phyloP scores from a whole-genome alignment of 1,140 invertebrate species.

The Chymomyza costata region DNA sequence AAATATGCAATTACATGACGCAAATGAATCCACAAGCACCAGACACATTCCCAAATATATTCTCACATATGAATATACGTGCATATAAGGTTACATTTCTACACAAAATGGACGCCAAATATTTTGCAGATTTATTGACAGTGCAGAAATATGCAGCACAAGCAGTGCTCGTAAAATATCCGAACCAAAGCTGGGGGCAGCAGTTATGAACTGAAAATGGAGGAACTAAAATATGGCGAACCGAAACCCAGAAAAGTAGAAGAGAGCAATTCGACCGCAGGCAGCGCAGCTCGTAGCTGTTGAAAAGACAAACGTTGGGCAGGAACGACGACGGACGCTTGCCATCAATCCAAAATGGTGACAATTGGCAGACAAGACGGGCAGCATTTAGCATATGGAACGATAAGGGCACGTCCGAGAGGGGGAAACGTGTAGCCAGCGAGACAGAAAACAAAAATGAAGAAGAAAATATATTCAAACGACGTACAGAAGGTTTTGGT shows the following conservation, averaged over 20 bases:
- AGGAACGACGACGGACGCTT: not conserved
- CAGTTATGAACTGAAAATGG: constrained; percentile 31
- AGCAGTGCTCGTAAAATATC: constrained; percentile 15
- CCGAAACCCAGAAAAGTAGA: constrained; percentile 19
- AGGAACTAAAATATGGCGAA: constrained; percentile 28
- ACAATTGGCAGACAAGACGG: constrained; percentile 53
- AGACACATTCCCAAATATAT: not conserved
- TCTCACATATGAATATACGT: not conserved
- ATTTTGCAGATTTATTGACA: constrained; percentile 40
- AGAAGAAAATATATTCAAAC: constrained; percentile 49
- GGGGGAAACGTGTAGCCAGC: not conserved
- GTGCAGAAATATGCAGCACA: constrained; percentile 15
- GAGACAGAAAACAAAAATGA: constrained; percentile 29
- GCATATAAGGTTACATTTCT: constrained; percentile 6
- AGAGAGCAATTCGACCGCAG: constrained; percentile 1
- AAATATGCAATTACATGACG: constrained; percentile 52
- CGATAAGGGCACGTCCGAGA: not conserved
- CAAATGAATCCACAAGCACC: constrained; percentile 20
- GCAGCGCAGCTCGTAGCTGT: constrained; percentile 1
- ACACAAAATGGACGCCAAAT: too few relatives aligned
- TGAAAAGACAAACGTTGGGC: not conserved
- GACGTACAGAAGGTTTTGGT: constrained; percentile 38
- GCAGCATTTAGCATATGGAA: constrained; percentile 30
- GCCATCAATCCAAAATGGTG: constrained; percentile 59
- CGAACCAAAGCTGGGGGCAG: not conserved